These are phyloP conservation scores for Steinernema carpocapsae DNA, from an alignment of 2,888 invertebrate species.

Conservation along the genomic window DNA sequence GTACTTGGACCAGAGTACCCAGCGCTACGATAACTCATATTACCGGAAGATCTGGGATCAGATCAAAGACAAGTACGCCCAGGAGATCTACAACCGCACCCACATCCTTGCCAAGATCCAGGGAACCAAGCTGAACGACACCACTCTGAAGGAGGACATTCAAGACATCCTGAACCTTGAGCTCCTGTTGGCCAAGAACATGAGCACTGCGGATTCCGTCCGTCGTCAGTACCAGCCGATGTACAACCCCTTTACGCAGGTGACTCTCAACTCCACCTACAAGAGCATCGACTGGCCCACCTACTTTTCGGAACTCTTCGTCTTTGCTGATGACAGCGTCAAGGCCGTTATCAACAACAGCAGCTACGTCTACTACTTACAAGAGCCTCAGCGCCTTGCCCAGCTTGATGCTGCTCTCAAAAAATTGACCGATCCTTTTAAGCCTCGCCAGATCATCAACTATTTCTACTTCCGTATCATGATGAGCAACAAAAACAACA, in stretches of 20 bases:
- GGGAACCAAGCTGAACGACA: slow-evolving; percentile 44
- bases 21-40: slow-evolving; percentile 44
- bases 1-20: slow-evolving; percentile 58
- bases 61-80: slow-evolving; percentile 33
- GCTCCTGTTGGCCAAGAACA: slow-evolving; percentile 51
- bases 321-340: neutral
- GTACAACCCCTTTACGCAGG: slow-evolving; percentile 54
- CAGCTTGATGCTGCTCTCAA: neutral
- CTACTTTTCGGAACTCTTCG: slow-evolving; percentile 42
- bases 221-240: slow-evolving; percentile 55
- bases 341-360: neutral
- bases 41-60: slow-evolving; percentile 52
- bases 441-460: slow-evolving; percentile 48
- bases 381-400: slow-evolving; percentile 1
- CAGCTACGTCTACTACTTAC: slow-evolving; percentile 11
- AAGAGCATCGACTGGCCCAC: slow-evolving; percentile 47
- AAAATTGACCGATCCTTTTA: slow-evolving; percentile 40
- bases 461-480: slow-evolving; percentile 54
- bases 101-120: slow-evolving; percentile 45
- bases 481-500: slow-evolving; percentile 44
- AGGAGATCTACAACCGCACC: slow-evolving; percentile 42
- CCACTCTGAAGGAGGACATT: slow-evolving; percentile 45
- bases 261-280: slow-evolving; percentile 38
- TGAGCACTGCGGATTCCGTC: slow-evolving; percentile 55
- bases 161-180: slow-evolving; percentile 56